Base-by-base conservation (phyloP, 1,140 invertebrate genomes). In the Aleiodes sp. region DNA sequence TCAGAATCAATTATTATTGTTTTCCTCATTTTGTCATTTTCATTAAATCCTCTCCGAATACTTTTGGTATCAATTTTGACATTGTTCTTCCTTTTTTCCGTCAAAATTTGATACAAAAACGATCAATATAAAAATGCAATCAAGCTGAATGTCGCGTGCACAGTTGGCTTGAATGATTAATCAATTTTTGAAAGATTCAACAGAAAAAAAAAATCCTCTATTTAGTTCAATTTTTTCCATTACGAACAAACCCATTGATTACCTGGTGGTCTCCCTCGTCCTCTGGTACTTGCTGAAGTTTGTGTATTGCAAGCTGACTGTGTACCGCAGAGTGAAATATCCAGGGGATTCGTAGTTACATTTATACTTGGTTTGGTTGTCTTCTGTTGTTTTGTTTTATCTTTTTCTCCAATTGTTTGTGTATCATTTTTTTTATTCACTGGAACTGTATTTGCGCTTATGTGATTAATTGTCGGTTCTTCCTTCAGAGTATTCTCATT, bases 311-410 rank as follows among this genome's bases (percentile, higher is more conserved):
- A 70, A 10, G 76, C 70, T 61, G 74, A 70, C 10, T 77, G 74
- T 6, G 75, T 62, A 35, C 71, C 71, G 65, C 79, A 80, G 29
- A 86, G 72, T 26, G 85, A 84, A 41, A 86, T 87, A 73, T 90
- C 89, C 59, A 90, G 75, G 0, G 89, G 89, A 73, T 90, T 90
- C 2, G 89, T 89, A 21, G 89, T 90, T 2, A 90, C 89, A 78
- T 90, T 89, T 65, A 90, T 87, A 79, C 88, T 88, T 0, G 88
- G 88, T 26, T 87, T 87, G 80, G 66, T 8, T 72, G 61, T 66
- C 65, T 73, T 76, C 77, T 0, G 59, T 56, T 24, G 75, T 75
- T 63, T 71, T 70, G n/a, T 56, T 60, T 41, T 69, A n/a, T 52
- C 60, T 65, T 65, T 76, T 39, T 52, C 59, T 31, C 26, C 70